Base-by-base conservation (phyloP, 1,140 invertebrate species). In the Sinonovacula constricta region DNA sequence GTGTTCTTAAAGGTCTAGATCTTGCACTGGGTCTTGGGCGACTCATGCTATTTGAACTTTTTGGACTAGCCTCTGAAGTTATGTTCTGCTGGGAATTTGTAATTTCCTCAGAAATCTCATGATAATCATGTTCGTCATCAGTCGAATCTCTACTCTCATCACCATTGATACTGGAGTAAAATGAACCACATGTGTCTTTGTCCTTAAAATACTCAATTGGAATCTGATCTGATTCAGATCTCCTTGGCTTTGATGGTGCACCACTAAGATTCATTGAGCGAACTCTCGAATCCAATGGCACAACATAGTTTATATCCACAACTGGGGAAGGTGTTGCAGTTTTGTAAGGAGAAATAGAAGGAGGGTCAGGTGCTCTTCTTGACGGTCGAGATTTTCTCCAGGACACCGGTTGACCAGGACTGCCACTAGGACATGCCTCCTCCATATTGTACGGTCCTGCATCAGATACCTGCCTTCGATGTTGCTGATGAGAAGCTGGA, bases 51-150 rank as follows among this genome's bases (percentile, higher is more conserved):
- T 22, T 24, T 22, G 56, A 59, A n/a, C 14, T n/a, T n/a, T n/a
- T n/a, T n/a, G n/a, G n/a, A n/a, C n/a, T n/a, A n/a, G n/a, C n/a
- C n/a, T n/a, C n/a, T n/a, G n/a, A n/a, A n/a, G n/a, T n/a, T n/a
- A n/a, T n/a, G n/a, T n/a, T n/a, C n/a, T n/a, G n/a, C n/a, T n/a
- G n/a, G n/a, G n/a, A n/a, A n/a, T n/a, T 54, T 7, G 34, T 56
- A 33, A 7, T 31, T 0, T 78, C 39, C 36, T 69, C 66, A 10
- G 66, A 39, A 62, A 78, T 78, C 33, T 78, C 75, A 12, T 78
- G 75, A 68, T 78, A 78, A 31, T 78, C 75, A 70, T 78, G 66
- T 51, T 68, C 57, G 0, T 70, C 75, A 51, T 45, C 66, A 53
- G 49, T 33, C 4, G 39, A 49, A n/a, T 39, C 62, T 7, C 28